phyloP scores from a whole-genome alignment of 2,113 vertebrate genomes.

The Microtus ochrogaster region DNA sequence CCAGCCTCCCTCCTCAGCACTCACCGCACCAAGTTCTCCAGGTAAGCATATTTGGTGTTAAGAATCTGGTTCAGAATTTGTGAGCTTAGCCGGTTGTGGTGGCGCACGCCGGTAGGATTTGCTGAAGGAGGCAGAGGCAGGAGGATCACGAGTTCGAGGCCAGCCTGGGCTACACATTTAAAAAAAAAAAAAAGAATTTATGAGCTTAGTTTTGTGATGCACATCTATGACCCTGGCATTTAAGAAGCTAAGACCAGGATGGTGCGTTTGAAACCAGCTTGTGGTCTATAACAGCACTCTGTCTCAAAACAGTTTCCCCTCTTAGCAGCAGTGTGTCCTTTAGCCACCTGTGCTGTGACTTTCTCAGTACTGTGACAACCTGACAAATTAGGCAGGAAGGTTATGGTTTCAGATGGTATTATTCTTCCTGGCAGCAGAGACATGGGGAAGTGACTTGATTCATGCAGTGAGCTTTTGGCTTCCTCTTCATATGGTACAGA shows the following conservation, averaged over 20 bases:
- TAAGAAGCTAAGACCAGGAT: neutral
- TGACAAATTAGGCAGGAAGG: neutral
- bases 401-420: neutral
- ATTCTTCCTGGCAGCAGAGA: neutral
- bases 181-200: too few species aligned
- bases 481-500: neutral
- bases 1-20: conserved; percentile 87
- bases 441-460: neutral
- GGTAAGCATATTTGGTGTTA: conserved; percentile 83
- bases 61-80: conserved; percentile 6
- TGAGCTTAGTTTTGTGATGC: neutral
- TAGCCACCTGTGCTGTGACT: neutral
- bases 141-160: too few species aligned
- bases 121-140: too few species aligned
- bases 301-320: neutral
- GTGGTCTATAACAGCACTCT: neutral
- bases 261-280: neutral
- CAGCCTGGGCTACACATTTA: too few species aligned
- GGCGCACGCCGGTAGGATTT: too few species aligned
- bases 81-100: too few species aligned
- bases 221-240: neutral
- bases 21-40: conserved; percentile 91
- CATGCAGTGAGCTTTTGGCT: neutral
- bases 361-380: neutral
- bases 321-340: neutral